phyloP scores from a whole-genome alignment of 2,888 invertebrate genomes.

The Tiliacea citrago region DNA sequence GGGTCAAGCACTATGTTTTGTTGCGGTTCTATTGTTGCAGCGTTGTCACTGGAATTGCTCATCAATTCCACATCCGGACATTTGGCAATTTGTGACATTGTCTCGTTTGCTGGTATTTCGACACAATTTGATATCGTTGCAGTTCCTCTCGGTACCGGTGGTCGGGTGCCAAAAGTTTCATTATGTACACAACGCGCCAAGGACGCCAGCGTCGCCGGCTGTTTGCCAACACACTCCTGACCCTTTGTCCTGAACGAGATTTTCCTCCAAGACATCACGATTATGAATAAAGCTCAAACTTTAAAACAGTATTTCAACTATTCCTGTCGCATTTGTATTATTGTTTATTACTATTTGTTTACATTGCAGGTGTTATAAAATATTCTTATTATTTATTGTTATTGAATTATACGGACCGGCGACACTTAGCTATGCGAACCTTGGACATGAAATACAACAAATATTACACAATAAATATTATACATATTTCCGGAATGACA shows the following conservation, averaged over 20 bases:
- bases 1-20: conserved; percentile 64
- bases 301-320: conserved; percentile 22
- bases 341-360: conserved; percentile 39
- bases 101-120: conserved; percentile 59
- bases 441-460: conserved; percentile 20
- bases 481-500: conserved; percentile 37
- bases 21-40: conserved; percentile 61
- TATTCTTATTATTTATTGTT: conserved; percentile 29
- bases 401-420: conserved; percentile 10
- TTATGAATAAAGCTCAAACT: conserved; percentile 20
- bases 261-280: conserved; percentile 72
- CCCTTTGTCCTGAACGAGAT: conserved; percentile 69
- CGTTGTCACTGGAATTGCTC: conserved; percentile 41
- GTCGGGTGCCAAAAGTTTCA: conserved; percentile 38
- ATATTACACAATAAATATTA: conserved; percentile 30
- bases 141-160: conserved; percentile 37
- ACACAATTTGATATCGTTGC: conserved; percentile 61
- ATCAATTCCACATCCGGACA: conserved; percentile 62
- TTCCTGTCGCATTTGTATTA: conserved; percentile 9
- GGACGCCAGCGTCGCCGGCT: conserved; percentile 29
- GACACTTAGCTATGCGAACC: conserved; percentile 24
- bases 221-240: conserved; percentile 60
- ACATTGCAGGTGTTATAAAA: conserved; percentile 22
- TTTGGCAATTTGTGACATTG: conserved; percentile 67
- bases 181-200: conserved; percentile 56